Base-by-base conservation (phyloP, 2,113 vertebrate genomes). In the Siniperca chuatsi region DNA sequence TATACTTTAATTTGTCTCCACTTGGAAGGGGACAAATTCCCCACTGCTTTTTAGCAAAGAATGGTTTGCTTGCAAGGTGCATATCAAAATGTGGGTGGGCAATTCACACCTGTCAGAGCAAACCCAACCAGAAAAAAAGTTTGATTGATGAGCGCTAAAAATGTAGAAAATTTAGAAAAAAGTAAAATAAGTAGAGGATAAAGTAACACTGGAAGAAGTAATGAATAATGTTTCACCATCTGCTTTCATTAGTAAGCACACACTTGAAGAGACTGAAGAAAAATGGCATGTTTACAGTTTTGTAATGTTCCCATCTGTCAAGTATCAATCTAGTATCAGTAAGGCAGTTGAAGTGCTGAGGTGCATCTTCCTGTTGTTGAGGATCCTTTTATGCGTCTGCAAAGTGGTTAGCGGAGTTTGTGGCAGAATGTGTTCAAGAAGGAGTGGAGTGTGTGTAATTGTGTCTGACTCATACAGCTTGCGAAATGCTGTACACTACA, bases 401-500 rank as follows among this genome's bases (percentile, higher is more conserved):
- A 18, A 60, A 85, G 77, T 79, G 54, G 50, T 82, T 57, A 21
- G 69, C 29, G 40, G 42, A 77, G 52, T 66, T 81, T 60, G 46
- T 70, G 37, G 66, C 12, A 75, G 42, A 83, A 72, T 52, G 66
- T 78, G 74, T 81, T 76, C 65, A 52, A 57, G 40, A 70, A 69
- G 50, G 42, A 68, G 58, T 77, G 29, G 15, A 64, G 74, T 75
- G 79, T 79, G 75, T 74, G 75, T 81, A 84, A 90, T 82, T 80
- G 60, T 68, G 79, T 79, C 77, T 90, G 87, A 87, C 86, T 92
- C 86, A 86, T 81, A 86, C 78, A 50, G 70, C 64, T 54, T 23
- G 42, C 80, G 55, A 84, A 87, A 84, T 62, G 67, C 37, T 65
- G 86, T 60, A 67, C 68, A 23, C 74, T 18, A 35, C 48, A 60